Conservation (phyloP, 2,113 vertebrate genomes). For the Chascanopsetta lugubris region DNA sequence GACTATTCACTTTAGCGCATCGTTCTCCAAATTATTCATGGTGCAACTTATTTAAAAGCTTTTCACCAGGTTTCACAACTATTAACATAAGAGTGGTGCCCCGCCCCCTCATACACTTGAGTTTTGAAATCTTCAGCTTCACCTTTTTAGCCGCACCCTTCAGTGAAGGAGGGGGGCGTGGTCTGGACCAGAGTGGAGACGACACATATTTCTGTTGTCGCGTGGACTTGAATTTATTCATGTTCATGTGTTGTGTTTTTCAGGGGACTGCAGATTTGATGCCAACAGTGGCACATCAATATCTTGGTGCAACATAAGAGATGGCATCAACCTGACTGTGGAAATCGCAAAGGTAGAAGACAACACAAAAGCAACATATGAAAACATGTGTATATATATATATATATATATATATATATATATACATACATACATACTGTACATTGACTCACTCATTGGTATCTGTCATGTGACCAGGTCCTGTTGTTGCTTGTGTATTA, state of each 20-base stretch:
- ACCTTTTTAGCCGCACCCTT: not conserved
- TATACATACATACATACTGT: too few species aligned
- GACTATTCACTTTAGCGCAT: too few species aligned
- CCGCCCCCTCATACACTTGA: not conserved
- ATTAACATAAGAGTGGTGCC: too few species aligned
- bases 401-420: too few species aligned
- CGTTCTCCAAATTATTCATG: too few species aligned
- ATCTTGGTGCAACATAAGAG: slow-evolving; percentile 77
- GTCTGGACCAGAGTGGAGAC: not conserved
- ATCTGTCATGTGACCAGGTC: slow-evolving; percentile 60
- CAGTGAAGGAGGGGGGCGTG: slow-evolving; percentile 9
- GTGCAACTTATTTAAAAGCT: too few species aligned
- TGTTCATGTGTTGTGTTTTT: not conserved
- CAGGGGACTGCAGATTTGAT: slow-evolving; percentile 84
- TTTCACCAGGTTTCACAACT: too few species aligned
- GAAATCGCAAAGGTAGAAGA: slow-evolving; percentile 89
- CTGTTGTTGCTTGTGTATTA: slow-evolving; percentile 86
- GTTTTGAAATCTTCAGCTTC: not conserved
- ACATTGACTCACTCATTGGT: not conserved
- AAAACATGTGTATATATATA: not conserved
- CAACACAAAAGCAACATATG: not conserved
- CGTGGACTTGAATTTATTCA: not conserved
- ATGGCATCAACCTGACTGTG: slow-evolving; percentile 79
- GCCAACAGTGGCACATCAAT: slow-evolving; percentile 71
- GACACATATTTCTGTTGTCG: too few species aligned